A percentile compares a stretch with the other conserved stretches of the same genome.
phyloP scores from a whole-genome alignment of 1,140 invertebrate species.

The Drosophila elegans region DNA sequence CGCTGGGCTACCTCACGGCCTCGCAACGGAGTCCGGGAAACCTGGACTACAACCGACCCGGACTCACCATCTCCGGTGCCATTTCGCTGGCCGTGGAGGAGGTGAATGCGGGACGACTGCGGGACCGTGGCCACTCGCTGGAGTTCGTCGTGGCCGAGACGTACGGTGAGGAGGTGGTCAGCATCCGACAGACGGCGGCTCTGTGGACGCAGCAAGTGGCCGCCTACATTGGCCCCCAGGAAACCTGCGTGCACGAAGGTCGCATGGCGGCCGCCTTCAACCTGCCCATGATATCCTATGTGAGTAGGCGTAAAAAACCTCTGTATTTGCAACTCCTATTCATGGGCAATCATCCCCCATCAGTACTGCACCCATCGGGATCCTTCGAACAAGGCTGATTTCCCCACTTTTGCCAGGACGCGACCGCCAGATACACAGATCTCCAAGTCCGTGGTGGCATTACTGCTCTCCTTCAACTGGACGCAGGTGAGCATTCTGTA shows the following conservation, averaged over 20 bases:
- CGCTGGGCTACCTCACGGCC: conserved; percentile 92
- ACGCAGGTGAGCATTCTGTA: conserved; percentile 90
- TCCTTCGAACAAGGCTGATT: conserved; percentile 94
- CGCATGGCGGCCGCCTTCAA: conserved; percentile 98
- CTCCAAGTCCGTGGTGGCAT: conserved; percentile 93
- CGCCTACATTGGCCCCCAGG: conserved; percentile 97
- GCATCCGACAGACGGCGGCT: conserved; percentile 93
- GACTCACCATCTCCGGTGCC: conserved; percentile 89
- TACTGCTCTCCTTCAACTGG: conserved; percentile 92
- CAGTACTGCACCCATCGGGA: conserved; percentile 95
- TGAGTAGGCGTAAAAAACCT: conserved; percentile 85
- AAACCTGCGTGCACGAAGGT: conserved; percentile 97
- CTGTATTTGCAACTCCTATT: neutral
- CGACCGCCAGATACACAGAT: conserved; percentile 97
- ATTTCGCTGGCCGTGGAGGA: conserved; percentile 92
- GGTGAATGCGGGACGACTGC: conserved; percentile 88
- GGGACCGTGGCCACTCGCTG: conserved; percentile 88
- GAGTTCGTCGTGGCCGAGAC: conserved; percentile 95
- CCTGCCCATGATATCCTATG: conserved; percentile 93
- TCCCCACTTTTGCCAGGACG: conserved; percentile 96
- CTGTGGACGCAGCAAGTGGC: conserved; percentile 95
- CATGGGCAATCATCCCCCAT: neutral
- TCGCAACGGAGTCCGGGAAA: conserved; percentile 91
- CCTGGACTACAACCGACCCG: conserved; percentile 91
- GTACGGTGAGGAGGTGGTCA: conserved; percentile 94